Evolutionary conservation across 2,113 vertebrate species (phyloP), one percentile per base, ranked within the genome.

Genomic region (Dipodomys ordii): DNA sequence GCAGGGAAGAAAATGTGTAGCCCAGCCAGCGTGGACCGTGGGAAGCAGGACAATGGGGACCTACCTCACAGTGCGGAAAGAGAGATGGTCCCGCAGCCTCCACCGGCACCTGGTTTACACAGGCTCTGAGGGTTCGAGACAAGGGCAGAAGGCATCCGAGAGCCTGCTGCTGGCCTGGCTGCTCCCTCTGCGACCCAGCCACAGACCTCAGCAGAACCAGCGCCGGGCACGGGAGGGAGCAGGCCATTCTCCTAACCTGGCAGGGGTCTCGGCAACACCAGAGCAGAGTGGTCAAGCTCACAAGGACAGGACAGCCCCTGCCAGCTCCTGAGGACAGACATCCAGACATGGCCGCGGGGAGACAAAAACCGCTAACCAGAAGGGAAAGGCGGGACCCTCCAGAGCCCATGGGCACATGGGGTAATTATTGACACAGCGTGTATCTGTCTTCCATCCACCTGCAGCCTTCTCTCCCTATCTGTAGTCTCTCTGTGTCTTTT

Each of bases 121-220:
- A 11, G 72, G 60, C 16, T 1, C 7, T 0, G 12, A 9, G 22
- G 0, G 16, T 19, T 25, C 0, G 9, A 22, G 62, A 2, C 0
- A 1, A 44, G 22, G 35, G 49, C 60, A 6, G 20, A 57, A 16
- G 53, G 15, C 2, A 0, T 65, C 32, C 28, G 23, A 1, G 25
- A 49, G 71, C 71, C 44, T 6, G 0, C 18, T 44, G 57, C 68
- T 27, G 62, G 18, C n/a, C 18, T 2, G 4, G 53, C 3, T 25
- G 49, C 69, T 57, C 1, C 0, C 72, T 49, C 32, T 6, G 3
- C 28, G 44, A 0, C 25, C 1, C 0, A 67, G 19, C 53, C 0
- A 28, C 0, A 0, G 18, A 20, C 68, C 18, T 49, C 22, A 1
- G 18, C 23, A 2, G 53, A 9, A 27, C 20, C 44, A 39, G 39